phyloP scores from a whole-genome alignment of 2,888 invertebrate species.

The Caenorhabditis becei region DNA sequence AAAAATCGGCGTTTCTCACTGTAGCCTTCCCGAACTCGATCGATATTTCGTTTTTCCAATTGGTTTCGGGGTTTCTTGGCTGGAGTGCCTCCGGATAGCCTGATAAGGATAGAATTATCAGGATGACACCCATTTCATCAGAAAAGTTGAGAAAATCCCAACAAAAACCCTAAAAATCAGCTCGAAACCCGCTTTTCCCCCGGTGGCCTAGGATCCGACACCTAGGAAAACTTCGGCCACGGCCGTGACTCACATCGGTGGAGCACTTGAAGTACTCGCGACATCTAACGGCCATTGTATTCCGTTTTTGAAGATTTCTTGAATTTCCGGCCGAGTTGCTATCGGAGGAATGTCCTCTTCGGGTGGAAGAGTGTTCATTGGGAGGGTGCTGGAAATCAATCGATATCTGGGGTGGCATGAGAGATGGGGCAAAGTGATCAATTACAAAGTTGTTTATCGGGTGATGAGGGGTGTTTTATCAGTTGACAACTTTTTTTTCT shows the following conservation, averaged over 20 bases:
- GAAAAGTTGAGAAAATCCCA: not conserved
- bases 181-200: not conserved
- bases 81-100: constrained; percentile 42
- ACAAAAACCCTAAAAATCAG: not conserved
- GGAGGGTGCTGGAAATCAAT: not conserved
- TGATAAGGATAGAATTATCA: not conserved
- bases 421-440: not conserved
- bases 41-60: constrained; percentile 39
- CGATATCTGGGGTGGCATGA: not conserved
- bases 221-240: not conserved
- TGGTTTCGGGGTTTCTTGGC: constrained; percentile 33
- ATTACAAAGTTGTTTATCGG: too few relatives aligned
- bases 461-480: not conserved
- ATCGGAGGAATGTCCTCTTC: not conserved
- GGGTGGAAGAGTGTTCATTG: not conserved
- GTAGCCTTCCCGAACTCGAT: constrained; percentile 53
- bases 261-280: constrained; percentile 65
- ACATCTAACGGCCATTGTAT: constrained; percentile 63
- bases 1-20: constrained; percentile 45
- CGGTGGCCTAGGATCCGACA: not conserved
- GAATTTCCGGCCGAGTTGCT: not conserved
- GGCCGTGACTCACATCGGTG: constrained; percentile 35
- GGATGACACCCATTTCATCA: not conserved
- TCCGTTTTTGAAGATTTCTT: constrained; percentile 54
- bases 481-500: not conserved